These are phyloP conservation scores for Imbricaverruca yamaguchii DNA, from an alignment of 2,888 invertebrate genomes.

Conservation along the genomic window DNA sequence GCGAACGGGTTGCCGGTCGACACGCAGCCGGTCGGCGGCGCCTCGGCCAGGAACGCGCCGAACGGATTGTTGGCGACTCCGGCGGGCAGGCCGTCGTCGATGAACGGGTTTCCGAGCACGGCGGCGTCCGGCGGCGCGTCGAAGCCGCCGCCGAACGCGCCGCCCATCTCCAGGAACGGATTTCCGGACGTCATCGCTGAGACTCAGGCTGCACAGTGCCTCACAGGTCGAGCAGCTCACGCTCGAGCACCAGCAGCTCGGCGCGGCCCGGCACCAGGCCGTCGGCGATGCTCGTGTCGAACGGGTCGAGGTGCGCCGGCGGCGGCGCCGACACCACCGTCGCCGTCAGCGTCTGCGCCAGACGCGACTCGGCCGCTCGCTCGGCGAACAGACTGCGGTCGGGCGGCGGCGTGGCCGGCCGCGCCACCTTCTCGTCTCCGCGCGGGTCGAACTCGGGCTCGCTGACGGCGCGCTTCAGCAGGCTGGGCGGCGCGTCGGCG, in stretches of 20 bases:
- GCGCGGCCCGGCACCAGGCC: constrained; percentile 46
- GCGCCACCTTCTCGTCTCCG: constrained; percentile 22
- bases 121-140: constrained; percentile 17
- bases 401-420: not conserved
- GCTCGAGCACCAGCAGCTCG: constrained; percentile 52
- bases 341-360: not conserved
- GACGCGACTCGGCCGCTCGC: not conserved
- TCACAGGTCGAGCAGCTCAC: constrained; percentile 41
- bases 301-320: constrained; percentile 47
- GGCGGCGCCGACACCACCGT: not conserved
- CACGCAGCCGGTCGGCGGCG: not conserved
- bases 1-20: constrained; percentile 28
- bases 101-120: constrained; percentile 30
- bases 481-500: constrained; percentile 32
- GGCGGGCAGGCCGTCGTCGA: constrained; percentile 13
- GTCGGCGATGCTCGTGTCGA: constrained; percentile 57
- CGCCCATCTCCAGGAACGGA: constrained; percentile 54
- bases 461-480: constrained; percentile 37
- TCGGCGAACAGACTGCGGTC: not conserved
- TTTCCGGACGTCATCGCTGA: constrained; percentile 28
- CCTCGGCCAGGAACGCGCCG: constrained; percentile 21
- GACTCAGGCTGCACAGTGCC: not conserved
- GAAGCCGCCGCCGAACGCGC: constrained; percentile 22
- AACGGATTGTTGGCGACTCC: constrained; percentile 28
- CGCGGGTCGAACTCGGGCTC: constrained; percentile 36